phyloP scores from a whole-genome alignment of 2,113 vertebrate species.

The Muntiacus reevesi region DNA sequence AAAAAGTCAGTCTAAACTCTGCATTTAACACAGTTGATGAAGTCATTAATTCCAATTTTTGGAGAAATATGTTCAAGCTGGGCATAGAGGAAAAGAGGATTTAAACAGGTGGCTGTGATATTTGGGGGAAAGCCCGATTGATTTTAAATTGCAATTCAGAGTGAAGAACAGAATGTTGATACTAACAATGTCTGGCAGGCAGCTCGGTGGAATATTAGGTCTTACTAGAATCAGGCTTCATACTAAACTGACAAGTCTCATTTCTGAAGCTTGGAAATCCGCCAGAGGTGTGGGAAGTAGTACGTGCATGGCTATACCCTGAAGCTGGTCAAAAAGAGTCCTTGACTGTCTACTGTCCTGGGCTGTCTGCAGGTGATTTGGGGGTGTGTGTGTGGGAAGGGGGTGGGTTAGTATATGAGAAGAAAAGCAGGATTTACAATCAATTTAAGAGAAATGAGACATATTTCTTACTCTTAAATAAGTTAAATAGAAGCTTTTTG shows the following conservation, averaged over 20 bases:
- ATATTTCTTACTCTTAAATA: neutral
- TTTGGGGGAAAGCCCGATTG: slow-evolving; percentile 23
- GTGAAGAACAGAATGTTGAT: slow-evolving; percentile 65
- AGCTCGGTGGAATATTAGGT: slow-evolving; percentile 50
- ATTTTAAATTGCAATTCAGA: slow-evolving; percentile 47
- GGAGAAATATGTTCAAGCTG: slow-evolving; percentile 25
- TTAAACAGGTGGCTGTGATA: slow-evolving; percentile 42
- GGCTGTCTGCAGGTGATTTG: neutral
- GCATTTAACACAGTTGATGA: neutral
- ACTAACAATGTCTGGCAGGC: slow-evolving; percentile 53
- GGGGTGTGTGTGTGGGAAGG: neutral
- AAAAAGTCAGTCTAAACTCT: neutral
- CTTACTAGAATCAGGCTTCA: slow-evolving; percentile 39
- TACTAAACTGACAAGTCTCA: neutral
- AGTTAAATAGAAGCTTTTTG: neutral
- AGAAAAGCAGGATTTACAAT: neutral
- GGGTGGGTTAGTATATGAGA: neutral
- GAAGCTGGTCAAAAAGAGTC: neutral
- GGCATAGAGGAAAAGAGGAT: neutral
- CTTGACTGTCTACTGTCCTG: neutral
- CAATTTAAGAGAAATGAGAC: neutral
- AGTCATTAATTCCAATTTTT: neutral
- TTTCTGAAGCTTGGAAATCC: slow-evolving; percentile 37
- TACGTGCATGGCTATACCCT: neutral
- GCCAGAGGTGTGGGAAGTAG: neutral